Base-by-base conservation (phyloP, 2,113 vertebrate genomes). In the Podiceps cristatus region DNA sequence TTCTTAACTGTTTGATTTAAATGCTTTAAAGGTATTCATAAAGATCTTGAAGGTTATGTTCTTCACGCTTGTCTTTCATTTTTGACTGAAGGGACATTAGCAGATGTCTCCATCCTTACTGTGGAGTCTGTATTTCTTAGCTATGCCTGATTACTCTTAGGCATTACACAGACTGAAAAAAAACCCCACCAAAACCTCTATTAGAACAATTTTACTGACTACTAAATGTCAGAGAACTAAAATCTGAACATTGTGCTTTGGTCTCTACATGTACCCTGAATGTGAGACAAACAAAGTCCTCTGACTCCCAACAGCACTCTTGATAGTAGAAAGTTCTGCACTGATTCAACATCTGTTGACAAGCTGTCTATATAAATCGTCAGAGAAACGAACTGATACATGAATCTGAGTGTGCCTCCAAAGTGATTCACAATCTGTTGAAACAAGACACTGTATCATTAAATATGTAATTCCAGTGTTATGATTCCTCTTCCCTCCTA, bases 361-460 rank as follows among this genome's bases (percentile, higher is more conserved):
- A 96, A 93, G 44, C 44, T 90, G 83, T 85, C 63, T 55, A 2
- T 71, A 81, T 69, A 67, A 77, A 92, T 89, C 0, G 16, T 55
- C 44, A 55, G 58, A 45, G 81, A 83, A 96, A 83, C 2, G 50
- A 93, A 90, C 29, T 71, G 75, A 80, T 93, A 81, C 40, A 35
- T 69, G 44, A 93, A 90, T 76, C 62, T 63, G 13, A 40, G 11
- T 18, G 13, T 90, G 47, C 53, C 45, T 58, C 64, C 55, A 49
- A 79, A 93, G 27, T 79, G 76, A 94, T 86, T 90, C 60, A 81
- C 76, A 89, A 14, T 88, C 59, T 91, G 79, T 86, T 75, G 93
- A 95, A 91, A 83, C 52, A 74, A 58, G 45, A 52, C n/a, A 71
- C 72, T 29, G 18, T 24, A 68, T 28, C 25, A 77, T 74, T 86